These are phyloP conservation scores for Chrysolina haemoptera DNA, from an alignment of 2,888 invertebrate species.

Conservation along the genomic window DNA sequence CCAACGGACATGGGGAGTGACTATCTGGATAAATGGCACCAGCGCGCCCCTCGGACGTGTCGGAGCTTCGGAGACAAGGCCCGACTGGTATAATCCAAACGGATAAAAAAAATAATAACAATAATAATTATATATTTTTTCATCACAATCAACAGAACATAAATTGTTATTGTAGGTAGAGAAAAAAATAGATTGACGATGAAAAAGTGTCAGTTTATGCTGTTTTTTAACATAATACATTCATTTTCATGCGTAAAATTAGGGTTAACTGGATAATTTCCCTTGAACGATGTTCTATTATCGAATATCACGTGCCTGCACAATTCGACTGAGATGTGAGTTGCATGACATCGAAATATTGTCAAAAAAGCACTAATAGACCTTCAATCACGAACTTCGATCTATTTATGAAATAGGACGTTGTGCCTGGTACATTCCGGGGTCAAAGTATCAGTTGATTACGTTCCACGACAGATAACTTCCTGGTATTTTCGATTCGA, in stretches of 20 bases:
- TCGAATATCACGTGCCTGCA: not conserved
- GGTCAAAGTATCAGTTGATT: conserved; percentile 5
- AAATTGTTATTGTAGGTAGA: too few species aligned
- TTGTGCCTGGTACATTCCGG: conserved; percentile 42
- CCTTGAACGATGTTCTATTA: not conserved
- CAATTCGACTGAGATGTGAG: conserved; percentile 8
- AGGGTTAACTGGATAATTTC: not conserved
- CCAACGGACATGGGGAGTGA: too few species aligned
- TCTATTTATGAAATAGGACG: conserved; percentile 43
- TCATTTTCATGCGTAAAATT: not conserved
- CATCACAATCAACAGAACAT: too few species aligned
- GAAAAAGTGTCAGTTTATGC: too few species aligned
- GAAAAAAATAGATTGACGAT: too few species aligned
- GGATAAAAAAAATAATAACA: too few species aligned
- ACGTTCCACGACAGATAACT: not conserved
- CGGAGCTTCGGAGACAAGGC: too few species aligned
- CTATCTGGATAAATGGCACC: too few species aligned
- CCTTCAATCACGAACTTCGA: conserved; percentile 42
- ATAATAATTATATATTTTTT: too few species aligned
- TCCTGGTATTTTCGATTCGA: not conserved
- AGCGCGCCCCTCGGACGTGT: too few species aligned
- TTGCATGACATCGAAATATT: conserved; percentile 32
- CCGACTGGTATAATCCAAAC: too few species aligned
- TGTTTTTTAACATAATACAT: too few species aligned
- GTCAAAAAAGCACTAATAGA: conserved; percentile 27